These are phyloP conservation scores for Mycteria americana DNA, from an alignment of 2,797 vertebrate genomes.

Conservation along the genomic window DNA sequence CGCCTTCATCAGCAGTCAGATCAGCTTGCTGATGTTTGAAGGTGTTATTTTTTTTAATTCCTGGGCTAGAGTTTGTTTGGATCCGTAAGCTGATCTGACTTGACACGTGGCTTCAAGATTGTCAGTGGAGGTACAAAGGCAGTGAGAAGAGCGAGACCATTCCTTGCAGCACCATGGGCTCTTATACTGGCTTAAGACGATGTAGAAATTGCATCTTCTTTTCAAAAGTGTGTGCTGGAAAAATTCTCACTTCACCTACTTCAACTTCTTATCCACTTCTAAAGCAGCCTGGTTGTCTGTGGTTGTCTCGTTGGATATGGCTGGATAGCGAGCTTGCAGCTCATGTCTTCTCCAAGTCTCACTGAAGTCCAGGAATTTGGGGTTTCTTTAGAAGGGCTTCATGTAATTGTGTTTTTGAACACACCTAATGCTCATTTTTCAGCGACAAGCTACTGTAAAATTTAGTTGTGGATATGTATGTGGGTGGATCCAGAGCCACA, in stretches of 20 bases:
- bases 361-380: background rate
- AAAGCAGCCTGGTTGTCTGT: background rate
- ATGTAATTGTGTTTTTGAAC: accelerated
- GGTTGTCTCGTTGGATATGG: accelerated
- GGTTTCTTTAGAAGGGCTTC: background rate
- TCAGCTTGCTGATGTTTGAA: background rate
- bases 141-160: accelerated
- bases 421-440: background rate
- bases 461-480: accelerated
- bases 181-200: accelerated
- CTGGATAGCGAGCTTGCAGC: background rate
- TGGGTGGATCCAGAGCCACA: background rate
- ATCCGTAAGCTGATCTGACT: background rate
- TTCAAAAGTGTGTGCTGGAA: background rate
- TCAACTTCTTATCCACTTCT: background rate
- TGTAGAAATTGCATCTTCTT: background rate
- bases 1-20: background rate
- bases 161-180: background rate
- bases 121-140: background rate
- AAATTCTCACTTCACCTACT: background rate
- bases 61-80: background rate
- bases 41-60: background rate
- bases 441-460: background rate
- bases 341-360: background rate
- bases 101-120: background rate